Evolutionary conservation across 1,140 invertebrate species (phyloP).

Genomic region (Tetramorium simillimum): DNA sequence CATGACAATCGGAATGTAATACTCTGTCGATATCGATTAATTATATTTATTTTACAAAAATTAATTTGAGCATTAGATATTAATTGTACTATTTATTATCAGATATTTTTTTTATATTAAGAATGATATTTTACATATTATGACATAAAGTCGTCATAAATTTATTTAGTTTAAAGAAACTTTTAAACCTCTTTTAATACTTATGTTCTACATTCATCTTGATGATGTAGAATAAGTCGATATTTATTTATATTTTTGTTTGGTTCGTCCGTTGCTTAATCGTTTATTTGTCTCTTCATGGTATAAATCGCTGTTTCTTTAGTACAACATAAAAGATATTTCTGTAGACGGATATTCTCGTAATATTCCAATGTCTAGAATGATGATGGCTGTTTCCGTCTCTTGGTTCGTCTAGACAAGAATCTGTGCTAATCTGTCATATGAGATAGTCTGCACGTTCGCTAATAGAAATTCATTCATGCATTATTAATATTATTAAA

Average conservation of each 20-base stretch:
- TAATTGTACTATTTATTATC: background rate
- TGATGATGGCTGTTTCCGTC: background rate
- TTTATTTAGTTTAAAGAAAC: conserved; percentile 5
- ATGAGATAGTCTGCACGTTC: conserved; percentile 31
- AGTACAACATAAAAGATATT: background rate
- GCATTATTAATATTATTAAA: background rate
- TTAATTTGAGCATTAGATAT: background rate
- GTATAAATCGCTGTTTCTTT: background rate
- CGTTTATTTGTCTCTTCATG: background rate
- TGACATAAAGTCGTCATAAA: background rate
- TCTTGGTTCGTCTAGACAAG: conserved; percentile 42
- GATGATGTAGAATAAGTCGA: background rate
- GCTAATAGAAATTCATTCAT: background rate
- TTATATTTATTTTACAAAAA: background rate
- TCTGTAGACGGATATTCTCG: background rate
- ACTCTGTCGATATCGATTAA: background rate
- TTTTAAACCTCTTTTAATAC: background rate
- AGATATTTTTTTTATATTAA: conserved; percentile 11
- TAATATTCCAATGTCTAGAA: conserved; percentile 16
- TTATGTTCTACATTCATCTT: background rate
- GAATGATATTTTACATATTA: background rate
- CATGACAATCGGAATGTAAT: background rate
- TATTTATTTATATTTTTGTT: background rate
- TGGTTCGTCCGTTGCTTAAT: background rate
- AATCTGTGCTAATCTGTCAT: conserved; percentile 44